Evolutionary conservation across 2,888 invertebrate genomes (phyloP).

Genomic region (Scaptomyza cyrtandrae): DNA sequence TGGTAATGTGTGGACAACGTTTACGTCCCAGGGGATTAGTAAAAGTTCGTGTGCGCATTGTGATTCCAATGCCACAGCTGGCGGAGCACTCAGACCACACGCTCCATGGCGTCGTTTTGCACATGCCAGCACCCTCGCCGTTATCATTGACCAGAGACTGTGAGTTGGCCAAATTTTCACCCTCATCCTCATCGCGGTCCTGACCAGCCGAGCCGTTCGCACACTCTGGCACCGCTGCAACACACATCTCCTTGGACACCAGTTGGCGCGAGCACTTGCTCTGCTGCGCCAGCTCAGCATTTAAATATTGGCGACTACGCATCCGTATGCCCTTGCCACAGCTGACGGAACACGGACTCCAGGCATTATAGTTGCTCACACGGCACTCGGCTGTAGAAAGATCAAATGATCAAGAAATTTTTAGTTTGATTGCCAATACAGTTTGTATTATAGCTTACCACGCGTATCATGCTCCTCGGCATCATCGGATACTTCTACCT

Average conservation of each 20-base stretch:
- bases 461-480: conserved; percentile 87
- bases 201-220: conserved; percentile 86
- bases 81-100: conserved; percentile 91
- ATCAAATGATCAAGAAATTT: not conserved
- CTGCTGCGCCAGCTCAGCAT: conserved; percentile 89
- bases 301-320: conserved; percentile 90
- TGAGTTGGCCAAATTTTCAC: conserved; percentile 82
- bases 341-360: conserved; percentile 92
- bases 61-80: conserved; percentile 92
- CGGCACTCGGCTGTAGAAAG: conserved; percentile 90
- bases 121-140: conserved; percentile 83
- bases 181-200: conserved; percentile 83
- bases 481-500: conserved; percentile 88
- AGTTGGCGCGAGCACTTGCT: conserved; percentile 90
- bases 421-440: not conserved
- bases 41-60: conserved; percentile 91
- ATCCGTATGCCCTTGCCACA: conserved; percentile 95
- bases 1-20: conserved; percentile 91
- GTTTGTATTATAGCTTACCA: conserved; percentile 85
- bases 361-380: conserved; percentile 90
- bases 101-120: conserved; percentile 83
- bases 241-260: conserved; percentile 95
- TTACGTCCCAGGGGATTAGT: conserved; percentile 90
- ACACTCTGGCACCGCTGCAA: conserved; percentile 90
- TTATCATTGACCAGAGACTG: conserved; percentile 79